These are phyloP conservation scores for Prosopocoilus inquinatus DNA, from an alignment of 2,888 invertebrate species.

Conservation along the genomic window DNA sequence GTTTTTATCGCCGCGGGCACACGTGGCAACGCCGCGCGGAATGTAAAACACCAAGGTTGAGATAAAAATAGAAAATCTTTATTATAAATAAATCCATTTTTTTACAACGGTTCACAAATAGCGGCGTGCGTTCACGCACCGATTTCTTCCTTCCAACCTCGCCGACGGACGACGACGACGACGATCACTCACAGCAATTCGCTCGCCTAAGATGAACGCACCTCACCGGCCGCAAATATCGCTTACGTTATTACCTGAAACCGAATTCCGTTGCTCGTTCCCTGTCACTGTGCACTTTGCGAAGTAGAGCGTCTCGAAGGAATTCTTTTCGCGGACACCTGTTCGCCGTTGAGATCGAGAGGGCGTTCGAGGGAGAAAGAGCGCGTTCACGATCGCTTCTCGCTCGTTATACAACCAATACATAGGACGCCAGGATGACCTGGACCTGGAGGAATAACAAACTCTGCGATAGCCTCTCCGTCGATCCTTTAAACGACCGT, in stretches of 20 bases:
- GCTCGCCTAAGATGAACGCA: not conserved
- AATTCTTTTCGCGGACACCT: too few species aligned
- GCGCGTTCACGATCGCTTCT: too few species aligned
- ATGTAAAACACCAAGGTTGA: slow-evolving; percentile 49
- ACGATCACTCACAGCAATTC: slow-evolving; percentile 10
- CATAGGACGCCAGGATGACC: too few species aligned
- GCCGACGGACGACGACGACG: not conserved
- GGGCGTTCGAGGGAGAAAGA: too few species aligned
- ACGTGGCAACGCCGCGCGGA: slow-evolving; percentile 45
- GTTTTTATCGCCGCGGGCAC: slow-evolving; percentile 38
- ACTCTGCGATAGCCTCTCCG: not conserved
- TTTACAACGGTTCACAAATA: slow-evolving; percentile 27
- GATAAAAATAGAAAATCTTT: slow-evolving; percentile 51
- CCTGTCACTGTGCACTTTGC: not conserved
- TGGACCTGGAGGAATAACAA: not conserved
- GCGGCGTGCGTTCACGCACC: slow-evolving; percentile 1
- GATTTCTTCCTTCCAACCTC: not conserved
- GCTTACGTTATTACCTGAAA: not conserved
- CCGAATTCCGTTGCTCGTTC: not conserved
- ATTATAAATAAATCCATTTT: slow-evolving; percentile 51
- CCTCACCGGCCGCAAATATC: not conserved
- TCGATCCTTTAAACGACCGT: not conserved
- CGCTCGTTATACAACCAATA: too few species aligned
- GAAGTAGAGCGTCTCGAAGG: too few species aligned
- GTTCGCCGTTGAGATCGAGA: too few species aligned